Conservation (phyloP, 2,797 vertebrate genomes). For the Trematomus bernacchii region DNA sequence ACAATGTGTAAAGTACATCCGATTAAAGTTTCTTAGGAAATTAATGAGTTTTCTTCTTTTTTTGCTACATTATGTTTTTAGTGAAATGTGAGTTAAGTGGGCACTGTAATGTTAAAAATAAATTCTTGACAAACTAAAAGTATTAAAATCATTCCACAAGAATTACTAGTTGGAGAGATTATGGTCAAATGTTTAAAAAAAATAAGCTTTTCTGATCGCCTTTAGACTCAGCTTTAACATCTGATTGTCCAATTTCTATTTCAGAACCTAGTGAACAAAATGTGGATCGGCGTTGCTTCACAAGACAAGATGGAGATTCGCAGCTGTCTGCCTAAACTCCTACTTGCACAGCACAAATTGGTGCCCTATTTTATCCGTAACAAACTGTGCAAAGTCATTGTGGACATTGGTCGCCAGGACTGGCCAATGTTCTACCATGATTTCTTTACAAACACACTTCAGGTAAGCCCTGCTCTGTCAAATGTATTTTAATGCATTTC, state of each 20-base stretch:
- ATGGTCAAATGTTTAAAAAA: neutral
- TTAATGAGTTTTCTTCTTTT: neutral
- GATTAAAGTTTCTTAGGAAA: neutral
- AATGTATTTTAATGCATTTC: neutral
- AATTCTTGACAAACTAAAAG: neutral
- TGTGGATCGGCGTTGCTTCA: slow-evolving; percentile 97
- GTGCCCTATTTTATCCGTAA: slow-evolving; percentile 98
- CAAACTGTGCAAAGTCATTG: slow-evolving; percentile 99
- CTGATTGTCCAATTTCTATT: slow-evolving; percentile 9
- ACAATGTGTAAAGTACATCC: neutral
- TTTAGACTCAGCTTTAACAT: neutral
- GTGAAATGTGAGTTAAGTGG: neutral
- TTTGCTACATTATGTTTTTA: neutral
- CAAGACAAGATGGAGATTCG: slow-evolving; percentile 99
- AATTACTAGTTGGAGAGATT: neutral
- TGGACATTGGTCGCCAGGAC: slow-evolving; percentile 98
- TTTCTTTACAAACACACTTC: slow-evolving; percentile 98
- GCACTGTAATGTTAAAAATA: neutral
- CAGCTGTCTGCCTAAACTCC: slow-evolving; percentile 95
- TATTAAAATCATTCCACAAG: neutral
- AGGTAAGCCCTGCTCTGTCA: slow-evolving; percentile 83
- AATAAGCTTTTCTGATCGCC: neutral
- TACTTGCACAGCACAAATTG: slow-evolving; percentile 94
- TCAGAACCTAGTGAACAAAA: slow-evolving; percentile 98
- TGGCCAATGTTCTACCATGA: slow-evolving; percentile 99